Evolutionary conservation across 23 tunicate species (phyloP), one percentile per base, ranked within the genome.

Genomic region (Styela clava): DNA sequence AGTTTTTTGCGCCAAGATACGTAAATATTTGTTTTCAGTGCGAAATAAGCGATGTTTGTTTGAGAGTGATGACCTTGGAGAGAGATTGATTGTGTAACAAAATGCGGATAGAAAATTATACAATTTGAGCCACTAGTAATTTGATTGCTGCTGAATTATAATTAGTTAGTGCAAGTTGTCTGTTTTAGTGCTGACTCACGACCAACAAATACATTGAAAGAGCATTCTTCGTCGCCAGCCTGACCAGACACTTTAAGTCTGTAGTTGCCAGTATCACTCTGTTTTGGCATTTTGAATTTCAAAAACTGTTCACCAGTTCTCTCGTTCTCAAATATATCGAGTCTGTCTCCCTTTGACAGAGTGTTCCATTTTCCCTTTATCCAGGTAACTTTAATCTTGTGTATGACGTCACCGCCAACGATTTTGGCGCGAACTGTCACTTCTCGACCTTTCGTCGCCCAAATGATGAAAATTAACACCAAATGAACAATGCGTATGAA

Each of bases 341-440:
- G 91, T 34, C 99, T 78, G 73, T 96, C 99, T 20, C 99, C 99
- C 61, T 87, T 96, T 26, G 92, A 93, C 63, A 96, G 84, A 62
- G 95, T 90, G 72, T 96, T 91, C 97, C 97, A 96, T 69, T 96
- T 96, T 67, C 99, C 99, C 82, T 96, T 96, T 82, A 96, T 87
- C 99, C 99, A 96, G 22, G 68, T 78, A 24, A 96, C 94, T 37
- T 88, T 90, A 67, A 84, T 62, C 64, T 33, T 77, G 77, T 85
- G 98, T 36, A 93, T 67, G 23, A 86, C 85, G 82, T 85, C 91
- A 63, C 72, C 86, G 61, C 72, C 83, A 51, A 72, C 67, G 0
- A 93, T 87, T 62, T 67, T 81, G 68, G 90, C 80, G 18, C 89
- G 84, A 20, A 89, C 98, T 12, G 82, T 81, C 29, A 79, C 88